A percentile compares a stretch with the other conserved stretches of the same genome.
These are phyloP conservation scores for Sympetrum striolatum DNA, from an alignment of 2,888 invertebrate species.

Conservation along the genomic window DNA sequence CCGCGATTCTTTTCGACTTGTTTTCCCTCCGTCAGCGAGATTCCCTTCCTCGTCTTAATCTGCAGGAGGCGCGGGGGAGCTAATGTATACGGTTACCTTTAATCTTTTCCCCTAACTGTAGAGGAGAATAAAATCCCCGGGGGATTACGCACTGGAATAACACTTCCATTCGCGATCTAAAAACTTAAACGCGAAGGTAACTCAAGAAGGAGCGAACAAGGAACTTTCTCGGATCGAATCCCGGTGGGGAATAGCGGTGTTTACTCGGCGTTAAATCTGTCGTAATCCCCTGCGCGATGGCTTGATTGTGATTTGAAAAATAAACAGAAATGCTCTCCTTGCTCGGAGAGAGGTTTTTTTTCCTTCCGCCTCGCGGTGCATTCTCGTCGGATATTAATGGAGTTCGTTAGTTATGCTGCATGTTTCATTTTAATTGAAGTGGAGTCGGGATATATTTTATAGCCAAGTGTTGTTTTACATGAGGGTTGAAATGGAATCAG, in stretches of 20 bases:
- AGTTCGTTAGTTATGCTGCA: no score
- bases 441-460: no score
- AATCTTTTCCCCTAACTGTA: slow-evolving; percentile 13
- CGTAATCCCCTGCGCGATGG: background rate
- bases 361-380: background rate
- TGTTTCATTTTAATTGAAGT: no score
- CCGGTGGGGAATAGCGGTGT: background rate
- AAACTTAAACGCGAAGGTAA: slow-evolving; percentile 4
- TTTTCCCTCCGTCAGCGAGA: background rate
- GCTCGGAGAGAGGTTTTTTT: background rate
- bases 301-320: background rate
- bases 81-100: slow-evolving; percentile 22
- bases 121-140: background rate
- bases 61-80: background rate
- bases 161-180: background rate
- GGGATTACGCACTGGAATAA: background rate
- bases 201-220: background rate
- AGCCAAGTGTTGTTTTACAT: no score
- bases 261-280: background rate
- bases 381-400: no score
- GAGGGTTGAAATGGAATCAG: no score
- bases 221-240: background rate
- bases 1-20: background rate
- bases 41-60: background rate
- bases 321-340: background rate